phyloP scores from a whole-genome alignment of 2,113 vertebrate genomes.

The Nasalis larvatus region DNA sequence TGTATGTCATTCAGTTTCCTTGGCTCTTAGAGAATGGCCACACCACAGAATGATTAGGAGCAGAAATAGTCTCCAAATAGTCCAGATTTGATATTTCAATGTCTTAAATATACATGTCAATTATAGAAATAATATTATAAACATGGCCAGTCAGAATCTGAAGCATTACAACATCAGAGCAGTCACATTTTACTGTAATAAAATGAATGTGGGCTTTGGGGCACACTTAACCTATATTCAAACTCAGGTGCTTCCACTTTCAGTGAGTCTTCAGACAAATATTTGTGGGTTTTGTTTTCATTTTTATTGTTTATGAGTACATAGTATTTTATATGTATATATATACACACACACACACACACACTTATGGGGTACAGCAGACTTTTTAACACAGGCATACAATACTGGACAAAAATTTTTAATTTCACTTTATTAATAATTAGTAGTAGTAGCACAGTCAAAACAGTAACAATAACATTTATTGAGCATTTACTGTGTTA shows the following conservation, averaged over 20 bases:
- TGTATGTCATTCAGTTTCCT: not conserved
- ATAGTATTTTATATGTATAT: too few species aligned
- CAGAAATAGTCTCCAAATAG: not conserved
- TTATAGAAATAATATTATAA: not conserved
- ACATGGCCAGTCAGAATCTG: not conserved
- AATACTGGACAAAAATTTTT: not conserved
- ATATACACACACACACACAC: too few species aligned
- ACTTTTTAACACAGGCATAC: too few species aligned
- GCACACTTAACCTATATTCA: not conserved
- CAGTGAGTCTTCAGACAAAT: not conserved
- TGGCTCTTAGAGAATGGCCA: not conserved
- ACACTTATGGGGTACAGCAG: too few species aligned
- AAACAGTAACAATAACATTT: not conserved
- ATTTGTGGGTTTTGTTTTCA: not conserved
- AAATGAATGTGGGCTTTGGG: not conserved
- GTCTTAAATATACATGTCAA: not conserved
- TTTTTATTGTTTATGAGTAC: too few species aligned
- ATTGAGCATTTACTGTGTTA: not conserved
- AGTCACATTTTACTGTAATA: not conserved
- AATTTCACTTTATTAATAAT: not conserved
- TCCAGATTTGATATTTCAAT: not conserved
- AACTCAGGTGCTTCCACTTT: not conserved
- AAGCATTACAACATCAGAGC: not conserved
- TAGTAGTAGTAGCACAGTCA: not conserved
- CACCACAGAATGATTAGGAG: not conserved